Conservation (phyloP, 2,888 invertebrate species). For the Callyntrura guangdongensis region DNA sequence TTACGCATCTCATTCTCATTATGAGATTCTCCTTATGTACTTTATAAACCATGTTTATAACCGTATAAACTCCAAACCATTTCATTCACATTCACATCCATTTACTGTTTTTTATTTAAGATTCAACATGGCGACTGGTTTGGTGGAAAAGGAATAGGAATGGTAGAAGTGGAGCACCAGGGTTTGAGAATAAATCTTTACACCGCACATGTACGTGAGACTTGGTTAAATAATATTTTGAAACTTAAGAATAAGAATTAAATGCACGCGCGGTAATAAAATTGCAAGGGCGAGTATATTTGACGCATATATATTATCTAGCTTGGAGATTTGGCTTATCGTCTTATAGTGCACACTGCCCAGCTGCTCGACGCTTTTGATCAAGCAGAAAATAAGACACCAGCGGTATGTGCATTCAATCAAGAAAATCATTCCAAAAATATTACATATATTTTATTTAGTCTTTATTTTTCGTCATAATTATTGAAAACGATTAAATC, state of each 20-base stretch:
- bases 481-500: not conserved
- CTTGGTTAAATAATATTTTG: not conserved
- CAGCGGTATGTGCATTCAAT: slow-evolving; percentile 37
- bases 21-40: too few relatives aligned
- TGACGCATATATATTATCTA: too few relatives aligned
- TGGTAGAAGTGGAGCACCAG: slow-evolving; percentile 91
- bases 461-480: too few relatives aligned
- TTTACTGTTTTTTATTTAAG: slow-evolving; percentile 83
- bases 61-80: too few relatives aligned
- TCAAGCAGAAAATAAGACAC: slow-evolving; percentile 73
- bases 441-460: not conserved
- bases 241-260: not conserved
- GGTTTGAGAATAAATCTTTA: slow-evolving; percentile 93
- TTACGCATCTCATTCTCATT: too few relatives aligned
- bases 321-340: slow-evolving; percentile 92
- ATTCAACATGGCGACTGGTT: slow-evolving; percentile 99
- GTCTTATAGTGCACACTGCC: slow-evolving; percentile 87
- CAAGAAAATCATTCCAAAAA: not conserved
- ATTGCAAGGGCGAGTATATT: too few relatives aligned
- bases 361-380: slow-evolving; percentile 83
- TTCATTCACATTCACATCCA: too few relatives aligned
- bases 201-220: slow-evolving; percentile 92
- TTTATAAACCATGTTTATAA: too few relatives aligned
- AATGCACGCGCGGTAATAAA: too few relatives aligned
- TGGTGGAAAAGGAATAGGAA: slow-evolving; percentile 97